Evolutionary conservation across 2,113 vertebrate species (phyloP), one percentile per base, ranked within the genome.

Genomic region (Leptodactylus fuscus): DNA sequence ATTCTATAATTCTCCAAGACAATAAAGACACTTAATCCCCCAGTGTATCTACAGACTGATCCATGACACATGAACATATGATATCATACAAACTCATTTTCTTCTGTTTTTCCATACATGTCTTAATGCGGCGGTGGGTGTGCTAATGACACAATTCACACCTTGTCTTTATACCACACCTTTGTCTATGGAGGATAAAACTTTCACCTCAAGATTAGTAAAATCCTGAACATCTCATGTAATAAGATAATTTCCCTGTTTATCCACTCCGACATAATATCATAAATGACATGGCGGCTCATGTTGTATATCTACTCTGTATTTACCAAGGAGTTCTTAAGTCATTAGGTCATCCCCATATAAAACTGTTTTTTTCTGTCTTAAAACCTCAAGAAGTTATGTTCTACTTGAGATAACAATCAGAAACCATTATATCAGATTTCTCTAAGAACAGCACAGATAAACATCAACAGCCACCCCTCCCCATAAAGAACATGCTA

Each of bases 121-220:
- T 27, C 32, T 76, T 51, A 49, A 51, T 49, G n/a, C n/a, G 73
- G 48, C n/a, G 1, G 5, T 41, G 76, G 76, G 49, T 24, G 76
- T 78, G 49, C 16, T 24, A 58, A 55, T 55, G 48, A 36, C 46
- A 71, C 38, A 34, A 18, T 53, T 78, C 76, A 58, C 75, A 77
- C 75, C 16, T 65, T 32, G 48, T 76, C 16, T n/a, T 34, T 9
- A 13, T 15, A 27, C 51, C 53, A 60, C 76, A 38, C 76, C 76
- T 78, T n/a, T 38, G 29, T 36, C 74, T 77, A 16, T 78, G 22
- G 48, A 55, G 49, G 29, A 79, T 80, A 60, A 41, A 27, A 80
- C 34, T 80, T 41, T 80, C 53, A 41, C 77, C 22, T 60, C 36
- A 2, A 36, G 77, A 62, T 62, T 62, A 80, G 34, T 16, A 38